phyloP scores from a whole-genome alignment of 2,888 invertebrate genomes.

The Cephus spinipes region DNA sequence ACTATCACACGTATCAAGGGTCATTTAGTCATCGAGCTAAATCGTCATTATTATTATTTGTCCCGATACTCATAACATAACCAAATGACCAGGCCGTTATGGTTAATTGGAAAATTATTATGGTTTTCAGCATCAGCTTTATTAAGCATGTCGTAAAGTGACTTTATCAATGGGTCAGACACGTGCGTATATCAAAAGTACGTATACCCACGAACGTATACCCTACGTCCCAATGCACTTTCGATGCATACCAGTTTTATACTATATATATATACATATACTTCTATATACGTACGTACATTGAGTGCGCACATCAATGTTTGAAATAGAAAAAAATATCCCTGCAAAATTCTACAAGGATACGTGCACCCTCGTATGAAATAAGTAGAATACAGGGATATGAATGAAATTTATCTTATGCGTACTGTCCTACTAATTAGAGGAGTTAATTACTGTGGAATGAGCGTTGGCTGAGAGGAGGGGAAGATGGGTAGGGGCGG shows the following conservation, averaged over 20 bases:
- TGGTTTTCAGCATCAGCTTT: neutral
- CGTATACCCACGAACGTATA: neutral
- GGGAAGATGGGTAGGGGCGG: neutral
- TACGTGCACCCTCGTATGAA: neutral
- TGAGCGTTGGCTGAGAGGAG: neutral
- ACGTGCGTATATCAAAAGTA: neutral
- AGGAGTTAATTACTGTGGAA: neutral
- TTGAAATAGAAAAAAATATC: neutral
- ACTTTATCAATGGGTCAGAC: neutral
- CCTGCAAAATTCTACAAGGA: neutral
- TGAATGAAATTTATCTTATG: neutral
- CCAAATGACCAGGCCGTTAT: neutral
- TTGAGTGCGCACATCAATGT: neutral
- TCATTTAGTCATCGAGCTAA: neutral
- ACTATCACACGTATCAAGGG: neutral
- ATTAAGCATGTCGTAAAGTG: neutral
- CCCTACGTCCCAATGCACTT: neutral
- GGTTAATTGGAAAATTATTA: neutral
- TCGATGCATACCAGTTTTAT: neutral
- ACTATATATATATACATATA: neutral
- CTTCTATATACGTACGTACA: neutral
- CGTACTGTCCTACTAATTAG: conserved; percentile 6
- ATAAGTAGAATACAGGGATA: neutral
- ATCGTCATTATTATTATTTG: neutral
- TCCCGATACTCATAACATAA: neutral